Conservation (phyloP, 2,113 vertebrate species). For the Gallinago undulata region DNA sequence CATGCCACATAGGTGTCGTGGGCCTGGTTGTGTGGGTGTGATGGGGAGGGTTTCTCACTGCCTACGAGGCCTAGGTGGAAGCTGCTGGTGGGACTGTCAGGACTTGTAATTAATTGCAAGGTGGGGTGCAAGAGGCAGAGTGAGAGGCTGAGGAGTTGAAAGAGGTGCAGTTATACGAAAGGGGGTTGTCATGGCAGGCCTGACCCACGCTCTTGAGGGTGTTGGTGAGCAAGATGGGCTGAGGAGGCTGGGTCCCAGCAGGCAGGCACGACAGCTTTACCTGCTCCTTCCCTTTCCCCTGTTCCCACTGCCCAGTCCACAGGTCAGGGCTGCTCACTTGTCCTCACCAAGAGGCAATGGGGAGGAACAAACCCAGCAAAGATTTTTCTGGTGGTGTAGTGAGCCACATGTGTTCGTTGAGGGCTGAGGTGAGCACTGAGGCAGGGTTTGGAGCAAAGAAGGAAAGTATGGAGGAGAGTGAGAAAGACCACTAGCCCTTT, state of each 20-base stretch:
- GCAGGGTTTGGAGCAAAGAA: neutral
- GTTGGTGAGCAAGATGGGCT: neutral
- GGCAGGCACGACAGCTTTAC: fast-evolving
- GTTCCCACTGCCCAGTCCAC: neutral
- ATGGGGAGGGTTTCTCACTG: neutral
- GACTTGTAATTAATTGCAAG: neutral
- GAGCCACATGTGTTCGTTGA: fast-evolving
- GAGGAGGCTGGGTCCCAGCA: neutral
- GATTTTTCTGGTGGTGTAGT: neutral
- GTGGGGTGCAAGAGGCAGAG: neutral
- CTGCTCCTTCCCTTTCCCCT: neutral
- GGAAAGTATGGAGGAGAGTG: neutral
- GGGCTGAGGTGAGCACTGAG: neutral
- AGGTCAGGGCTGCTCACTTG: neutral
- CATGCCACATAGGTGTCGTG: fast-evolving
- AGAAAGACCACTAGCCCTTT: neutral
- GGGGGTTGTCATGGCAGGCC: neutral
- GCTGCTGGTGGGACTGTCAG: neutral
- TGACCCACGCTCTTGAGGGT: neutral
- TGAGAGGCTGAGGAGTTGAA: neutral
- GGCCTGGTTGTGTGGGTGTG: neutral
- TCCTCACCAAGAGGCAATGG: neutral
- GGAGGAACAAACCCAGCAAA: neutral
- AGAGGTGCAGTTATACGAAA: neutral
- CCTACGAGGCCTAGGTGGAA: neutral